phyloP scores from a whole-genome alignment of 2,888 invertebrate genomes.

The Griposia aprilina region DNA sequence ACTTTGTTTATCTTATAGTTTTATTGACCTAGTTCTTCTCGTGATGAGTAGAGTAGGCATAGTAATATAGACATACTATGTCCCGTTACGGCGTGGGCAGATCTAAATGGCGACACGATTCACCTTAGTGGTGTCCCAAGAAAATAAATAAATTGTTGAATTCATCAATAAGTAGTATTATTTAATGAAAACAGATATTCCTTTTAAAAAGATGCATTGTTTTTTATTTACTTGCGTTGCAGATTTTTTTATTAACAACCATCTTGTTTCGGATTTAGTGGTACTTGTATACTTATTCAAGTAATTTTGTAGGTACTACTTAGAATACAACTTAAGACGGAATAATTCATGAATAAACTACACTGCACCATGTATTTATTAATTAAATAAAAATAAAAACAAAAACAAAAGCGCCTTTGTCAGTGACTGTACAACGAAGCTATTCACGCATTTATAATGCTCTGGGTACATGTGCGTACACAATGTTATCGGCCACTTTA shows the following conservation, averaged over 20 bases:
- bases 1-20: no score
- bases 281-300: not conserved
- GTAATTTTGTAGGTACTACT: not conserved
- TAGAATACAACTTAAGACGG: not conserved
- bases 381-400: not conserved
- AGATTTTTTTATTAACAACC: not conserved
- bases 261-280: not conserved
- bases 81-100: slow-evolving; percentile 56
- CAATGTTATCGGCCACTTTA: slow-evolving; percentile 70
- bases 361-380: not conserved
- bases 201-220: no score
- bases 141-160: not conserved
- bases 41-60: no score
- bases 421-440: slow-evolving; percentile 33
- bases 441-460: slow-evolving; percentile 46
- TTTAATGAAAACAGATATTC: not conserved
- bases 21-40: slow-evolving; percentile 35
- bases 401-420: slow-evolving; percentile 18
- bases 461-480: slow-evolving; percentile 51
- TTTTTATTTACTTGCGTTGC: not conserved
- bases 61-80: not conserved
- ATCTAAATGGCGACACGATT: slow-evolving; percentile 26
- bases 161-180: slow-evolving; percentile 12
- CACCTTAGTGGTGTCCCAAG: not conserved
- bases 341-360: not conserved